Base-by-base conservation (phyloP, 2,888 invertebrate genomes). In the Agrotis ipsilon region DNA sequence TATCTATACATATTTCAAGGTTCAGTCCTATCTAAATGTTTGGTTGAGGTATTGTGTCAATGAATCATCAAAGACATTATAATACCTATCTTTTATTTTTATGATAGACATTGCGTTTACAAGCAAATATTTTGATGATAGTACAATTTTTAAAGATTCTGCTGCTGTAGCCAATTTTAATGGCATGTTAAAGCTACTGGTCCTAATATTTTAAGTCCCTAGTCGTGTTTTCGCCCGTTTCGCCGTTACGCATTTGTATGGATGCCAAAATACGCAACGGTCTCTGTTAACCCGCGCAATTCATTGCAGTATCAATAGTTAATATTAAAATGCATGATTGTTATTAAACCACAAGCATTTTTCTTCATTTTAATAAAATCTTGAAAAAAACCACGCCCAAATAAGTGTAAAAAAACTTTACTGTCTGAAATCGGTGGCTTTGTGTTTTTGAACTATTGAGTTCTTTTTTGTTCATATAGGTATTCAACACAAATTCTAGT, bases 1-100 rank as follows among this genome's bases (percentile, higher is more conserved):
- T 71, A 19, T 51, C 18, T 13, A 18, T 24, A 54, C 27, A 27
- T 43, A 39, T 43, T 60, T 71, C 19, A 51, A 71, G 71, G 55
- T 69, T 39, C 1, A 19, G 13, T 39, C 21, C 21, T 48, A 46
- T 19, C 46, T 48, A n/a, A n/a, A 64, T 51, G 2, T 32, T 43
- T 24, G 57, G 32, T 59, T 49, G 49, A 73, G 52, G 27, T 48
- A 18, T 21, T 59, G 21, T 76, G 39, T 68, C 39, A 75, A 48
- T 46, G 32, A 32, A 39, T 45, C 66, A 58, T 58, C 46, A 48
- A 43, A 27, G 24, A 39, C 13, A 7, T 16, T 3, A 27, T 5
- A 3, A 32, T 32, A 7, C 39, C 11, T 39, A 39, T 39, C 39
- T 39, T 39, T 39, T 39, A 39, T 39, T 39, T 39, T 39, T 3